phyloP scores from a whole-genome alignment of 1,140 invertebrate species.

The Pteromalus puparum region DNA sequence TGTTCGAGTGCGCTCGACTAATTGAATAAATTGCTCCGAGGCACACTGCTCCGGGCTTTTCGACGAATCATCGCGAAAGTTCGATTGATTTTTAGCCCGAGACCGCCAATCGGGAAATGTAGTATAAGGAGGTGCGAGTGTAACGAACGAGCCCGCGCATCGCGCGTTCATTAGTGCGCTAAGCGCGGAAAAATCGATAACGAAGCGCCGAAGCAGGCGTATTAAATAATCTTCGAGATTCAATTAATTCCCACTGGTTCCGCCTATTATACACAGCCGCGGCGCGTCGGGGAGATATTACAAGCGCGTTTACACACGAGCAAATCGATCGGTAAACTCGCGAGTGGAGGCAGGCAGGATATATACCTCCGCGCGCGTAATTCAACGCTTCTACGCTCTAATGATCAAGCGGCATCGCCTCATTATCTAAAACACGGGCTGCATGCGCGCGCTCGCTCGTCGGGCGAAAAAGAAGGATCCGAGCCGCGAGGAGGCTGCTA shows the following conservation, averaged over 20 bases:
- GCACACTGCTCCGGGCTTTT: not conserved
- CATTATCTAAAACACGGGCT: conserved; percentile 13
- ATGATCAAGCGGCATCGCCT: not conserved
- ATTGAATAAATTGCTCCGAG: conserved; percentile 9
- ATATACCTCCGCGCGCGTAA: not conserved
- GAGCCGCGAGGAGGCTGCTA: not conserved
- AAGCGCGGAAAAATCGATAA: too few relatives aligned
- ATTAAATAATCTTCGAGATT: not conserved
- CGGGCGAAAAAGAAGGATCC: not conserved
- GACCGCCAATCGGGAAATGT: too few relatives aligned
- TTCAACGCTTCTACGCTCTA: not conserved
- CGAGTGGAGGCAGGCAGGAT: not conserved
- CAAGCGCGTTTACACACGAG: too few relatives aligned
- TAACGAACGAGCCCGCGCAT: too few relatives aligned
- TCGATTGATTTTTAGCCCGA: not conserved
- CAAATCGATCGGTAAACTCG: conserved; percentile 8
- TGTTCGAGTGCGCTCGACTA: not conserved
- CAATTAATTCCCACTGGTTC: not conserved
- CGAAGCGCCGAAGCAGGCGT: too few relatives aligned
- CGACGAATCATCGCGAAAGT: not conserved
- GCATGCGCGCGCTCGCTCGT: too few relatives aligned
- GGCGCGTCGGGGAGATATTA: too few relatives aligned
- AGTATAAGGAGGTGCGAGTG: too few relatives aligned
- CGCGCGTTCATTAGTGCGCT: not conserved
- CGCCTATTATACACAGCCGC: not conserved